Conservation (phyloP, 2,113 vertebrate genomes). For the Enhydra lutris region DNA sequence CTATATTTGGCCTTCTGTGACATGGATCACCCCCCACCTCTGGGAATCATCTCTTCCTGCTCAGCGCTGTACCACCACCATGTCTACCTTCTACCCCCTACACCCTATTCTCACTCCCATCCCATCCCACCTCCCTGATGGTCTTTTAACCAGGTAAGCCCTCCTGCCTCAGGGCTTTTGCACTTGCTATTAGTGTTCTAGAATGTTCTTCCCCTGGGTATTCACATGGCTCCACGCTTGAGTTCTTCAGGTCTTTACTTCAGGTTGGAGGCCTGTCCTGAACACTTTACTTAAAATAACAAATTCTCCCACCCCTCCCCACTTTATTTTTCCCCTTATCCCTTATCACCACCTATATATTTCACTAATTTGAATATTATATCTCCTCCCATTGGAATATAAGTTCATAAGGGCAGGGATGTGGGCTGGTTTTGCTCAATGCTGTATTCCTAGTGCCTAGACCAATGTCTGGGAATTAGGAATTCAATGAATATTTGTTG, state of each 20-base stretch:
- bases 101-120: no score
- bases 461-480: background rate
- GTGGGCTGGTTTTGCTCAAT: background rate
- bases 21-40: background rate
- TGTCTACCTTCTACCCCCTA: fast-evolving
- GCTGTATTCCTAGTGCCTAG: background rate
- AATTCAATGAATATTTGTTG: background rate
- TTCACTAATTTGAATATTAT: background rate
- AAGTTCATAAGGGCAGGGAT: background rate
- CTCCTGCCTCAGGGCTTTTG: background rate
- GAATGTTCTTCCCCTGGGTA: background rate
- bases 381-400: background rate
- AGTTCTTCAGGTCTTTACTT: background rate
- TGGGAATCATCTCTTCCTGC: background rate
- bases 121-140: background rate
- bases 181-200: background rate
- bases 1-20: background rate
- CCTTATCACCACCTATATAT: background rate
- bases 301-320: background rate
- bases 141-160: background rate
- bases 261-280: background rate
- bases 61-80: background rate
- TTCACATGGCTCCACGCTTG: background rate
- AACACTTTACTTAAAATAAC: background rate
- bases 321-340: background rate